Evolutionary conservation across 2,888 invertebrate genomes (phyloP), one percentile per base, ranked within the genome.

Genomic region (Brachyptera putata): DNA sequence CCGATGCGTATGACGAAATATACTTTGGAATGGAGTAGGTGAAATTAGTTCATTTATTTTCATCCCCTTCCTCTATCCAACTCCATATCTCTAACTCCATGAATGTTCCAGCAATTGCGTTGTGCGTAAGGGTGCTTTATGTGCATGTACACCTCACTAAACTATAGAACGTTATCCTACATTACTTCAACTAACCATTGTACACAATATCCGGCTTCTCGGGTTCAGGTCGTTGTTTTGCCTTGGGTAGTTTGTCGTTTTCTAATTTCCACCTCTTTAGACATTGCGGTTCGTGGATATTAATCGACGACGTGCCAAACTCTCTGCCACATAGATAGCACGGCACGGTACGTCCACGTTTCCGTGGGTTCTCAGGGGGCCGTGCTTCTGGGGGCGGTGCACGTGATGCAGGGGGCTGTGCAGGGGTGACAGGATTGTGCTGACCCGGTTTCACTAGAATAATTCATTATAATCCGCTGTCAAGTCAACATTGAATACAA

Each of bases 281-380:
- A 68, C 87, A 87, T 68, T 84, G 82, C 2, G 84, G 83, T 68
- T 85, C 84, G 70, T 86, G 86, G 63, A 84, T 82, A 57, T 76
- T 75, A 34, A 85, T 81, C 43, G 83, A 84, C 67, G 79, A 78
- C 2, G 79, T 77, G 24, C 85, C 84, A 68, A 84, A 86, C 68
- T 80, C 81, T 49, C 83, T 75, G 2, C 84, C 83, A 68, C 86
- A 87, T 66, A 84, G 80, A 70, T 82, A 81, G 69, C 87, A 87
- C 61, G 74, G 68, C 2, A 79, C 72, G 14, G 71, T 36, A 18
- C 43, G 56, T 9, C 34, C 34, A 11, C 58, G 43, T 22, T 39
- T 34, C 36, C 22, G n/a, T 14, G 56, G 22, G 2, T 21, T 14
- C 18, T 3, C 4, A 30, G 30, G 48, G 43, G 21, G 55, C 41